Base-by-base conservation (phyloP, 2,888 invertebrate genomes). In the Cheilosia variabilis region DNA sequence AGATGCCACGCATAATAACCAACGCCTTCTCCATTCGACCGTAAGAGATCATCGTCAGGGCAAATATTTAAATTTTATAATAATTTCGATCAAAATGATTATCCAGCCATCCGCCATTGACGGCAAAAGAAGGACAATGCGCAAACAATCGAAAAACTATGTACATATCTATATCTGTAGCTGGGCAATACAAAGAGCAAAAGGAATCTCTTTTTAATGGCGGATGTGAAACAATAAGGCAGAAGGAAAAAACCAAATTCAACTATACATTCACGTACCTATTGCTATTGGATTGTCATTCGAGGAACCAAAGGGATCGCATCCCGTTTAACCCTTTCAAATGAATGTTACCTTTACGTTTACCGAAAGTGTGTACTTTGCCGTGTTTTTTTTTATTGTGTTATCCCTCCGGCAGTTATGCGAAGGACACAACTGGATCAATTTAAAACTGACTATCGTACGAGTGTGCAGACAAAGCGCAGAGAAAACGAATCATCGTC, bases 161-260 rank as follows among this genome's bases (percentile, higher is more conserved):
- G 58, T 76, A 55, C 62, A 43, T 62, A 71, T 76, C 57, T 76
- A 57, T 69, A 72, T 80, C 71, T 47, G 24, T 65, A 76, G 76
- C 71, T 37, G 24, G 55, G n/a, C 37, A 52, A 58, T 13, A 58
- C 41, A 57, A 68, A 27, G 60, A 63, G 17, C 22, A 57, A 68
- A 69, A 60, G 60, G 37, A 60, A 75, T 55, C 13, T 58, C 31
- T 77, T 76, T 77, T 80, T 37, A 86, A 86, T 86, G 86, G 86
- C 86, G 80, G 86, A 86, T 86, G 80, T 86, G 81, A 86, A 80
- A 81, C 76, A 86, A 86, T 72, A 76, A 68, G 68, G 68, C 55
- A 60, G 50, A 69, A 50, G 41, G 62, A 66, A 4, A 13, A 58
- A 66, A 27, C 0, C 17, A 47, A 43, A 45, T 43, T 4, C 66